Conservation (phyloP, 2,888 invertebrate species). For the Prenolepis imparis region DNA sequence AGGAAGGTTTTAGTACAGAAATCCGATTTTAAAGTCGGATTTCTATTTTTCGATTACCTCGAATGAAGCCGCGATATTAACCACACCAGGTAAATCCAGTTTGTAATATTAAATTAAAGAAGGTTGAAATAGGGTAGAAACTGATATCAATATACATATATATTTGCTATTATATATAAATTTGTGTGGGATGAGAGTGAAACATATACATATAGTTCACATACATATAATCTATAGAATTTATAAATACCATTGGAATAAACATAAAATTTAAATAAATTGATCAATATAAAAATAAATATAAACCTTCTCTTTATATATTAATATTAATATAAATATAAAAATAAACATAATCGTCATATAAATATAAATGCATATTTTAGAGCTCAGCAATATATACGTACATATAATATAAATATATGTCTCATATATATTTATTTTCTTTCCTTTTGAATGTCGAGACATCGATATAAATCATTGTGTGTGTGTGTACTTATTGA, state of each 20-base stretch:
- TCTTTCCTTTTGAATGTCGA: not conserved
- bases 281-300: not conserved
- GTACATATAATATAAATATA: slow-evolving; percentile 1
- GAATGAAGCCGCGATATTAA: not conserved
- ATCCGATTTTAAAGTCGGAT: slow-evolving; percentile 23
- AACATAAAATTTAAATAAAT: not conserved
- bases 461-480: not conserved
- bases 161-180: too few species aligned
- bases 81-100: not conserved
- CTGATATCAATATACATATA: not conserved
- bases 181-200: not conserved
- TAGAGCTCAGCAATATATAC: not conserved
- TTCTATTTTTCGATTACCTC: slow-evolving; percentile 29
- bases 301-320: too few species aligned
- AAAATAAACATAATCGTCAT: not conserved
- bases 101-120: not conserved
- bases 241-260: not conserved
- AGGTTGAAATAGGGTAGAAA: not conserved
- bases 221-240: not conserved
- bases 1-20: not conserved
- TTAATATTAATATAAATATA: not conserved
- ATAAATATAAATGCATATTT: not conserved
- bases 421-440: not conserved
- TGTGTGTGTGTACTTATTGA: not conserved
- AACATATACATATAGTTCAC: too few species aligned